Conservation (phyloP, 2,113 vertebrate genomes). For the Nycticebus coucang region DNA sequence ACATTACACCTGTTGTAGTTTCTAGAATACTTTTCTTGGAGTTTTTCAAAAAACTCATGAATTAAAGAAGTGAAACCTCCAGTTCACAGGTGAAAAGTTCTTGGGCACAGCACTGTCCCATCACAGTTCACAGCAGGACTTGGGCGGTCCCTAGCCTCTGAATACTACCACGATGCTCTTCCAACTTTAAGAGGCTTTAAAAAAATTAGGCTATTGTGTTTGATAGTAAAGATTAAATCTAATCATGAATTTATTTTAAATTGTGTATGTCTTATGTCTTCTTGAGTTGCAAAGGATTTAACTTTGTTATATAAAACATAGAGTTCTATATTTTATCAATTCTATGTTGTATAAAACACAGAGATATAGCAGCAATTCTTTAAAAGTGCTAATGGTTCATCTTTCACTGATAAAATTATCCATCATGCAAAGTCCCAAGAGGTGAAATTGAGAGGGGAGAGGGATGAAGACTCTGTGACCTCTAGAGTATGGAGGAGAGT, state of each 20-base stretch:
- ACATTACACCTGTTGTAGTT: constrained; percentile 49
- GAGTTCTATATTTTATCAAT: neutral
- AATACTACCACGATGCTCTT: neutral
- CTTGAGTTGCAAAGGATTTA: constrained; percentile 37
- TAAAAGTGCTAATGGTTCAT: constrained; percentile 36
- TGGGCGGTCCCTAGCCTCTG: neutral
- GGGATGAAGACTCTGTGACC: neutral
- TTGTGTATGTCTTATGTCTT: neutral
- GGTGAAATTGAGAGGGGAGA: neutral
- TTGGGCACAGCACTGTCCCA: neutral
- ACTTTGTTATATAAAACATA: neutral
- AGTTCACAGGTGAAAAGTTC: neutral
- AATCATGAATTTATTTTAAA: constrained; percentile 29
- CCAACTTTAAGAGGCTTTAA: neutral
- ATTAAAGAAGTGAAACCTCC: neutral
- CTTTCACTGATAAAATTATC: constrained; percentile 36
- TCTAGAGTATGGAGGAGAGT: neutral
- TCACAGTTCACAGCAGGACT: neutral
- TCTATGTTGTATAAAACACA: constrained; percentile 1
- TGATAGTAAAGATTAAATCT: constrained; percentile 25
- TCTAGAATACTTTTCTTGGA: constrained; percentile 20
- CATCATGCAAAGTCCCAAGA: neutral
- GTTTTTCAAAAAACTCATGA: constrained; percentile 44
- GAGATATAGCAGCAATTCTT: neutral
- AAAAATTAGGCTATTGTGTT: constrained; percentile 19